phyloP scores from a whole-genome alignment of 2,113 vertebrate species.

The Siphamia tubifer region DNA sequence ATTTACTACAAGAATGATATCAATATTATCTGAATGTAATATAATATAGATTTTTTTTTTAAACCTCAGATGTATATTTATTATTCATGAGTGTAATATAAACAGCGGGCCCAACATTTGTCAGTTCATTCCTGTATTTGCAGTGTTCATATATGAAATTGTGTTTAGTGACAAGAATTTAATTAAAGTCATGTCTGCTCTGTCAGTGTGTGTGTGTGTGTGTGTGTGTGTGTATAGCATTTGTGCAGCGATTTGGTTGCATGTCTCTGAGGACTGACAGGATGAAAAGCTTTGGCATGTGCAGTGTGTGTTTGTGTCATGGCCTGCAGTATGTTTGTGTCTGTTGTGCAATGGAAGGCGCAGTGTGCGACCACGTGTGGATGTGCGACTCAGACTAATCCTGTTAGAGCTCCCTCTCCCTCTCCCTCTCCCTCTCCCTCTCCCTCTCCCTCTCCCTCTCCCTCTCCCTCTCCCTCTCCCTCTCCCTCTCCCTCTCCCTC shows the following conservation, averaged over 20 bases:
- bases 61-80: too few relatives aligned
- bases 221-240: not conserved
- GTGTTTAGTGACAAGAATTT: too few relatives aligned
- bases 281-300: not conserved
- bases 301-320: not conserved
- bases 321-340: not conserved
- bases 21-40: too few relatives aligned
- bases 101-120: too few relatives aligned
- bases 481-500: slow-evolving; percentile 54
- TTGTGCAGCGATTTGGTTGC: too few relatives aligned
- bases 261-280: too few relatives aligned
- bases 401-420: slow-evolving; percentile 51
- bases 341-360: not conserved
- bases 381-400: slow-evolving; percentile 69
- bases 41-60: too few relatives aligned
- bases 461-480: slow-evolving; percentile 21
- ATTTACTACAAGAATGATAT: too few relatives aligned
- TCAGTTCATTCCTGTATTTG: too few relatives aligned
- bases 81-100: too few relatives aligned
- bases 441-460: slow-evolving; percentile 45
- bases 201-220: not conserved
- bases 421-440: slow-evolving; percentile 22
- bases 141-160: too few relatives aligned
- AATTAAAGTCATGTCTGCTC: not conserved
- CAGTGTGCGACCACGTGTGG: slow-evolving; percentile 5